A percentile compares a stretch with the other conserved stretches of the same genome.
phyloP scores from a whole-genome alignment of 2,797 vertebrate species.

The Cryptoprocta ferox region DNA sequence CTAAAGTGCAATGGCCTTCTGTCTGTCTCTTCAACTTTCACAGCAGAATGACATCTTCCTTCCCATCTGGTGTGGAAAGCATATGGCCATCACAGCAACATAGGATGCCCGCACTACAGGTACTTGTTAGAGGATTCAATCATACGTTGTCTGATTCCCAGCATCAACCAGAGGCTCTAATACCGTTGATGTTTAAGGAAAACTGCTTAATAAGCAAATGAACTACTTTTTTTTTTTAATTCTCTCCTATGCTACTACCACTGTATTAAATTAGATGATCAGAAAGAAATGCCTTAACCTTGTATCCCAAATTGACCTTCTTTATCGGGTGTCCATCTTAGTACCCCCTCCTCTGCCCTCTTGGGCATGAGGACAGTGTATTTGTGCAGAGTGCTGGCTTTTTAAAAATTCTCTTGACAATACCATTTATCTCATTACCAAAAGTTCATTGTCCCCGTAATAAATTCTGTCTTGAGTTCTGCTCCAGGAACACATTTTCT shows the following conservation, averaged over 20 bases:
- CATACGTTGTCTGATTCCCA: slow-evolving; percentile 17
- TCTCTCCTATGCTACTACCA: background rate
- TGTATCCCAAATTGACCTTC: background rate
- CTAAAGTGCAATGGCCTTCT: slow-evolving; percentile 66
- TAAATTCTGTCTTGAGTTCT: slow-evolving; percentile 43
- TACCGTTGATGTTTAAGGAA: background rate
- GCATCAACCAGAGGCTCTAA: background rate
- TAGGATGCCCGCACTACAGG: slow-evolving; percentile 59
- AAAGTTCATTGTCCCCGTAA: background rate
- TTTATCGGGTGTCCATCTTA: background rate
- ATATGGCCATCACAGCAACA: slow-evolving; percentile 70
- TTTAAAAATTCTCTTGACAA: background rate
- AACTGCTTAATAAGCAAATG: background rate
- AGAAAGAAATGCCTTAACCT: background rate
- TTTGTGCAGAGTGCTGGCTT: background rate
- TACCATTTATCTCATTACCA: slow-evolving; percentile 31
- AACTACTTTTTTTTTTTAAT: background rate
- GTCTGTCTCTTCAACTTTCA: slow-evolving; percentile 63
- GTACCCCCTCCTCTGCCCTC: background rate
- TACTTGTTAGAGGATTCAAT: slow-evolving; percentile 69
- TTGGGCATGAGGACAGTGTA: background rate
- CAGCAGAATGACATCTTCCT: slow-evolving; percentile 54
- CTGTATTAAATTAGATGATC: background rate
- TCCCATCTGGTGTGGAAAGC: slow-evolving; percentile 70
- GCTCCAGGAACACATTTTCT: slow-evolving; percentile 25